These are phyloP conservation scores for Sitophilus oryzae DNA, from an alignment of 1,140 invertebrate genomes.

Conservation along the genomic window DNA sequence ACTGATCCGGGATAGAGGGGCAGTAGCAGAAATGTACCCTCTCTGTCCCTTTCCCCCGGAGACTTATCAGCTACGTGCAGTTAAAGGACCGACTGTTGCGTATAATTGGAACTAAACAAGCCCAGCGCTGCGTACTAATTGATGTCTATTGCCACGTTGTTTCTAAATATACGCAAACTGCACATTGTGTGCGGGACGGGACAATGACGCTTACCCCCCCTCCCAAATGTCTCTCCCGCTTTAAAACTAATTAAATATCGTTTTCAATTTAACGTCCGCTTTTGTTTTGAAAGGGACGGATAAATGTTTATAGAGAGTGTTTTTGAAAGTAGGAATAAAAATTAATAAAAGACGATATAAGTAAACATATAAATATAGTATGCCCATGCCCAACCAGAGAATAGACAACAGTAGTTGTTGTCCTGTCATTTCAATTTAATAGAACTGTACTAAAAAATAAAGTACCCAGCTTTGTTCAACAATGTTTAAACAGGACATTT, in stretches of 20 bases:
- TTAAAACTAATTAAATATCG: slow-evolving; percentile 41
- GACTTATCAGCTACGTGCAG: slow-evolving; percentile 40
- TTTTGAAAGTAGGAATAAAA: no score
- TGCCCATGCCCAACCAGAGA: no score
- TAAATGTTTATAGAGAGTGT: not conserved
- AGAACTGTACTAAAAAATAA: no score
- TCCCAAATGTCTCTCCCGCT: slow-evolving; percentile 25
- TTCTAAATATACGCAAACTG: slow-evolving; percentile 36
- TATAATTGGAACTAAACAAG: slow-evolving; percentile 46
- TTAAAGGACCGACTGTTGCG: slow-evolving; percentile 41
- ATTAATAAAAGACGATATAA: no score
- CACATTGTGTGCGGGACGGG: not conserved
- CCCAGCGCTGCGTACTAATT: slow-evolving; percentile 45
- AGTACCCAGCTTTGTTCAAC: no score
- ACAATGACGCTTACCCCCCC: slow-evolving; percentile 1
- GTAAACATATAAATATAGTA: no score
- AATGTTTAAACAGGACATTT: no score
- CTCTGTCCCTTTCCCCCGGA: no score
- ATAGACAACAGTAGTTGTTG: no score
- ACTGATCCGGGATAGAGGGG: slow-evolving; percentile 17
- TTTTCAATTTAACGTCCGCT: slow-evolving; percentile 33
- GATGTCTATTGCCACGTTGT: slow-evolving; percentile 44
- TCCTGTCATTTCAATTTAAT: no score
- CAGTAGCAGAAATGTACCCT: no score
- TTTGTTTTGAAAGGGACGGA: slow-evolving; percentile 12